Evolutionary conservation across 2,797 vertebrate genomes (phyloP), one percentile per base, ranked within the genome.

Genomic region (Pteropus rufus): DNA sequence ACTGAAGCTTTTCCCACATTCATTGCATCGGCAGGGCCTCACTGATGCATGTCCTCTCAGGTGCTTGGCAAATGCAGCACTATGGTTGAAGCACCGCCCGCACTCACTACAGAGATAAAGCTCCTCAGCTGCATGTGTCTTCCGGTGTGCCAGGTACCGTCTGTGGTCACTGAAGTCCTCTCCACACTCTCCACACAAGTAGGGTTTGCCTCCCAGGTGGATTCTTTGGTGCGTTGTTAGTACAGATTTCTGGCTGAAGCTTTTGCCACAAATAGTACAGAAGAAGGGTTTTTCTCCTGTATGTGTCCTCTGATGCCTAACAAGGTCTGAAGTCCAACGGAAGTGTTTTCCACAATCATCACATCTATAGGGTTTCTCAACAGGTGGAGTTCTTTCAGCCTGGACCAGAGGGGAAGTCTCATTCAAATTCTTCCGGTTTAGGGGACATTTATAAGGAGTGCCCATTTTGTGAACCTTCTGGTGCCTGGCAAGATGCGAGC

Each of bases 401-500:
- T 89, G 96, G 34, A 41, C 82, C 34, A 58, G 36, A 26, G 95
- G 29, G 5, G 89, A 49, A 4, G 87, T 54, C 36, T 88, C 76
- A 6, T 89, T 89, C 44, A 87, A 2, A 65, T 67, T 96, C 70
- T 97, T 96, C 54, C 70, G 90, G 86, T 60, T 96, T 31, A 91
- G 52, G 23, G 97, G 92, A n/a, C 87, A 82, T 72, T 93, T 96
- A 21, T 93, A 91, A 76, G 79, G 12, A 21, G 44, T 0, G 23
- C 73, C 97, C 0, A 84, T 54, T 36, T 97, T 97, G n/a, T 98
- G 98, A 41, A 98, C 83, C 64, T 98, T 98, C 34, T 98, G 98
- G 91, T 98, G 98, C 58, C 98, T 97, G 94, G 97, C 97, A 46
- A 98, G 97, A 89, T 98, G 98, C 16, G 98, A 97, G 81, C 98